Percentiles rank a stretch among this genome's conserved stretches.
Evolutionary conservation across 1,140 invertebrate species (phyloP).

Genomic region (Drosophila teissieri): DNA sequence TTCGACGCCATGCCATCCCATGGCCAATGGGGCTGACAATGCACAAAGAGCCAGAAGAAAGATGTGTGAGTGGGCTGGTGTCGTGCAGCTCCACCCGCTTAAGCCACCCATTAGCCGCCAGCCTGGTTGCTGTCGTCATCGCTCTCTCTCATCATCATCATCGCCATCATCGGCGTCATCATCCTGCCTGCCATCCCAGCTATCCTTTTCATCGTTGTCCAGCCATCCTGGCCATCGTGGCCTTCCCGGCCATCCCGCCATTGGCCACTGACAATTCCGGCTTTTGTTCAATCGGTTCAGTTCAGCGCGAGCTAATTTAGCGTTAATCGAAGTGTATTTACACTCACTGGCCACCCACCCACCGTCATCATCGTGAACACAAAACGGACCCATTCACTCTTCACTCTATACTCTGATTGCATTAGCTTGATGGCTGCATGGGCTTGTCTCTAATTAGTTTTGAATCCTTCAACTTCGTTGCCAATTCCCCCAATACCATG

Average conservation of each 20-base stretch:
- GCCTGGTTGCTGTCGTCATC: slow-evolving; percentile 39
- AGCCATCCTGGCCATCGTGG: slow-evolving; percentile 1
- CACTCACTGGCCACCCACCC: slow-evolving; percentile 32
- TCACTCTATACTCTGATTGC: slow-evolving; percentile 11
- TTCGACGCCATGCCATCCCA: slow-evolving; percentile 37
- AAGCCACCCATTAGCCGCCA: background rate
- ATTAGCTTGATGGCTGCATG: slow-evolving; percentile 42
- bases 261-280: slow-evolving; percentile 22
- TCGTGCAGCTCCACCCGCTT: background rate
- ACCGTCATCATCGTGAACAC: background rate
- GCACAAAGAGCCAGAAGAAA: slow-evolving; percentile 41
- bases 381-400: background rate
- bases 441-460: slow-evolving; percentile 66
- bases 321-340: slow-evolving; percentile 71
- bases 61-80: slow-evolving; percentile 64
- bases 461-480: slow-evolving; percentile 19
- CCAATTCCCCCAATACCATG: background rate
- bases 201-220: slow-evolving; percentile 3
- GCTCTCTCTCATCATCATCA: slow-evolving; percentile 18
- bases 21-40: slow-evolving; percentile 63
- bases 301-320: slow-evolving; percentile 62
- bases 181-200: slow-evolving; percentile 5
- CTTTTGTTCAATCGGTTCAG: slow-evolving; percentile 50
- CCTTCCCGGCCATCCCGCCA: slow-evolving; percentile 7
- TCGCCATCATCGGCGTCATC: slow-evolving; percentile 21